Evolutionary conservation across 2,888 invertebrate species (phyloP).

Genomic region (Aricia artaxerxes): DNA sequence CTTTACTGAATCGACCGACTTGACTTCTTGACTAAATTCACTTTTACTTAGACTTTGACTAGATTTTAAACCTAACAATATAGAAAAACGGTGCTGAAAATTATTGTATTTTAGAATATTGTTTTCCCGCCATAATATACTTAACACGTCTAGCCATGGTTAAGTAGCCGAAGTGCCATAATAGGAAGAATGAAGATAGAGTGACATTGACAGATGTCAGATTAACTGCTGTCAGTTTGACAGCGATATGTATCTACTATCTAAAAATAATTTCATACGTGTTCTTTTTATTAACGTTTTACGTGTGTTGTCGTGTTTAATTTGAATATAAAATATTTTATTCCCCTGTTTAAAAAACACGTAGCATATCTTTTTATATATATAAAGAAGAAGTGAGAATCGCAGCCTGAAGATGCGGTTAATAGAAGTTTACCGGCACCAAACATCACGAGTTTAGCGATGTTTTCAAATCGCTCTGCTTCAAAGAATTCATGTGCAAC

Average conservation of each 20-base stretch:
- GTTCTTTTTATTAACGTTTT: not conserved
- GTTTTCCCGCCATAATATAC: too few relatives aligned
- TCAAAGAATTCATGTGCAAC: not conserved
- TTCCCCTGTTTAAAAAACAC: not conserved
- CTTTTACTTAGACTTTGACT: too few relatives aligned
- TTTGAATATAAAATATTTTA: not conserved
- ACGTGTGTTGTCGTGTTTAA: not conserved
- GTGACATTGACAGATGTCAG: not conserved
- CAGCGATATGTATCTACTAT: not conserved
- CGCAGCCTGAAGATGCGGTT: not conserved
- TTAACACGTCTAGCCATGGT: too few relatives aligned
- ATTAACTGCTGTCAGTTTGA: not conserved
- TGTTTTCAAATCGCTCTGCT: conserved; percentile 19
- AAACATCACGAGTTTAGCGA: conserved; percentile 14
- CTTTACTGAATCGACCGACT: too few relatives aligned
- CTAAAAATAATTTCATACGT: conserved; percentile 3
- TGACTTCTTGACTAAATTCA: too few relatives aligned
- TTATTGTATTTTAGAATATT: too few relatives aligned
- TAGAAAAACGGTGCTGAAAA: too few relatives aligned
- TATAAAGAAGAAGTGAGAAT: not conserved
- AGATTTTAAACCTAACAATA: too few relatives aligned
- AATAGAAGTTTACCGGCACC: not conserved
- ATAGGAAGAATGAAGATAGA: not conserved
- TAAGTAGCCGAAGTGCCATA: too few relatives aligned
- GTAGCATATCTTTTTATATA: not conserved